Conservation (phyloP, 2,113 vertebrate species). For the Phaethornis superciliosus region DNA sequence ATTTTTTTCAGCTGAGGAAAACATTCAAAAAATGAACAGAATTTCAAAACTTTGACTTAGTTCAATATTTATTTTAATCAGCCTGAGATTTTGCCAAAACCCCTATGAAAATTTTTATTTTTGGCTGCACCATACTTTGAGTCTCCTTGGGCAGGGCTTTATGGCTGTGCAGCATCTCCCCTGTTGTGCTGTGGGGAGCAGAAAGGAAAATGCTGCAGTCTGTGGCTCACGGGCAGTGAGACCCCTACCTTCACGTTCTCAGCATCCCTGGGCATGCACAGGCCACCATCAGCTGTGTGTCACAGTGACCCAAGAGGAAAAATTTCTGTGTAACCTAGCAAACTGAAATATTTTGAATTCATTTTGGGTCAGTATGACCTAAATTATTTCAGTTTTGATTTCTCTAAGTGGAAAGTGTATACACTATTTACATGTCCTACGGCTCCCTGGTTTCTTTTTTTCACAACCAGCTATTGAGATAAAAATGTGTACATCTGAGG, state of each 20-base stretch:
- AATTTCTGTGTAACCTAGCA: neutral
- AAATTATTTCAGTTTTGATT: neutral
- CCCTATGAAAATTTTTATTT: conserved; percentile 11
- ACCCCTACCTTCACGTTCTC: neutral
- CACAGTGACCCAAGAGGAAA: conserved; percentile 8
- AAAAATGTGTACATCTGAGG: neutral
- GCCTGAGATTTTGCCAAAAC: neutral
- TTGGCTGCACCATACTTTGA: neutral
- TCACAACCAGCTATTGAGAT: neutral
- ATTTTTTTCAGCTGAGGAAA: neutral
- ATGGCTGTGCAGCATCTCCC: neutral
- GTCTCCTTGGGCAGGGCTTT: neutral
- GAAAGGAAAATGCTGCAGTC: neutral
- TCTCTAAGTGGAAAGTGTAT: neutral
- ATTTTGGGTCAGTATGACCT: conserved; percentile 32
- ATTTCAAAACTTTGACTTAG: neutral
- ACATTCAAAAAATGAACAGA: neutral
- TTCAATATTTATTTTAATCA: neutral
- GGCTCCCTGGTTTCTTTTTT: neutral
- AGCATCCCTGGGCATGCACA: fast-evolving
- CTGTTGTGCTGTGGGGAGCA: neutral
- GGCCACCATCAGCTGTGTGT: neutral
- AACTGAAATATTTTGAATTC: neutral
- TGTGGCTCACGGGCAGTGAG: neutral
- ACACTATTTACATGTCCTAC: neutral